phyloP scores from a whole-genome alignment of 1,140 invertebrate species.

The Brachionus calyciflorus region DNA sequence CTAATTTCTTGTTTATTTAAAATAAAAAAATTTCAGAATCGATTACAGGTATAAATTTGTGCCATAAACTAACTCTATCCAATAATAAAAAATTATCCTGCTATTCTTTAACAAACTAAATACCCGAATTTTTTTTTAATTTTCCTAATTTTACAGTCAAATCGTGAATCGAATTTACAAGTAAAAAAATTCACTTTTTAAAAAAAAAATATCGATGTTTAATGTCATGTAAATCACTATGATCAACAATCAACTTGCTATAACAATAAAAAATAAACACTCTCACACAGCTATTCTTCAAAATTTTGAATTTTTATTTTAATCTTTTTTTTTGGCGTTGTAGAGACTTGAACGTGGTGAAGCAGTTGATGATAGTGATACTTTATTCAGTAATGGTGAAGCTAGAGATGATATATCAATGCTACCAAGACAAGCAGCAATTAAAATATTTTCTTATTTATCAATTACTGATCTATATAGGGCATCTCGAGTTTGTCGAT shows the following conservation, averaged over 20 bases:
- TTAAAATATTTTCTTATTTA: slow-evolving; percentile 58
- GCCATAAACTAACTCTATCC: slow-evolving; percentile 16
- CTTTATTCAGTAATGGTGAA: slow-evolving; percentile 56
- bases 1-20: background rate
- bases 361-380: slow-evolving; percentile 58
- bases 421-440: slow-evolving; percentile 54
- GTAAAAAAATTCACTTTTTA: background rate
- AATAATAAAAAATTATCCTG: slow-evolving; percentile 3
- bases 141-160: slow-evolving; percentile 11
- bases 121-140: too few relatives aligned
- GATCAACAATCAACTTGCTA: background rate
- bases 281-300: background rate
- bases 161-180: background rate
- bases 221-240: background rate
- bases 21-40: background rate
- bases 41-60: slow-evolving; percentile 4
- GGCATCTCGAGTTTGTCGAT: slow-evolving; percentile 59
- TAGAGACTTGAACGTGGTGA: slow-evolving; percentile 59
- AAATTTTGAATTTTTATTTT: background rate
- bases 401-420: slow-evolving; percentile 58
- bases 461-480: slow-evolving; percentile 57
- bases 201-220: background rate
- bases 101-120: background rate
- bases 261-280: background rate
- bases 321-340: background rate